Conservation (phyloP, 2,797 vertebrate species). For the Liparis tanakae region DNA sequence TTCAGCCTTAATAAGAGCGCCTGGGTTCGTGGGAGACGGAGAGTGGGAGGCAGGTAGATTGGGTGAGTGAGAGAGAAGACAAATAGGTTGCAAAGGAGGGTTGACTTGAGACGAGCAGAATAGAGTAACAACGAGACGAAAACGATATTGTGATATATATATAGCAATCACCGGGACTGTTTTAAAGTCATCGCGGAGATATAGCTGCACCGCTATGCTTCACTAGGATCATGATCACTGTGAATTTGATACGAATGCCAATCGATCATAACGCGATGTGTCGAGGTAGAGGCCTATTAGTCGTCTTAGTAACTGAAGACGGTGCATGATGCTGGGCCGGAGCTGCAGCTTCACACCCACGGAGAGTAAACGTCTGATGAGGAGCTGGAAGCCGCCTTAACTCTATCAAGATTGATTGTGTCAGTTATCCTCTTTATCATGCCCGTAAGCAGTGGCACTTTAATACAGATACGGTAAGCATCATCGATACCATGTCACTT, state of each 20-base stretch:
- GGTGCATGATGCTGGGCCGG: slow-evolving; percentile 9
- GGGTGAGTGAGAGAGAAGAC: slow-evolving; percentile 22
- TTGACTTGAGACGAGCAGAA: slow-evolving; percentile 6
- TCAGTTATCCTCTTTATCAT: slow-evolving; percentile 63
- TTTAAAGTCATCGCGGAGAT: slow-evolving; percentile 52
- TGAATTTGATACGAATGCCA: slow-evolving; percentile 70
- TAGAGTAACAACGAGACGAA: not conserved
- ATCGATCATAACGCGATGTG: slow-evolving; percentile 65
- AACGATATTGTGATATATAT: slow-evolving; percentile 26
- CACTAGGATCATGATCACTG: slow-evolving; percentile 50
- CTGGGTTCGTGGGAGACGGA: slow-evolving; percentile 35
- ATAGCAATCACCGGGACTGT: slow-evolving; percentile 31
- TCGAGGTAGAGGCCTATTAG: slow-evolving; percentile 47
- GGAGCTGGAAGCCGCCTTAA: slow-evolving; percentile 63
- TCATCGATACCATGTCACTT: slow-evolving; percentile 46
- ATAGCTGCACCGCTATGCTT: slow-evolving; percentile 20
- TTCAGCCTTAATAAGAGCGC: slow-evolving; percentile 74
- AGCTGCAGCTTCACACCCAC: slow-evolving; percentile 43
- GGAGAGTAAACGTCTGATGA: slow-evolving; percentile 53
- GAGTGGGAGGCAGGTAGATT: slow-evolving; percentile 4
- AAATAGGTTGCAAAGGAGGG: slow-evolving; percentile 10
- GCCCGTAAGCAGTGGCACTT: slow-evolving; percentile 56
- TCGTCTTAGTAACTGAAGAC: slow-evolving; percentile 44
- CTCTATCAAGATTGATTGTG: slow-evolving; percentile 70
- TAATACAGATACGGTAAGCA: slow-evolving; percentile 51